Conservation (phyloP, 1,140 invertebrate genomes). For the Ctenoplectra terminalis region DNA sequence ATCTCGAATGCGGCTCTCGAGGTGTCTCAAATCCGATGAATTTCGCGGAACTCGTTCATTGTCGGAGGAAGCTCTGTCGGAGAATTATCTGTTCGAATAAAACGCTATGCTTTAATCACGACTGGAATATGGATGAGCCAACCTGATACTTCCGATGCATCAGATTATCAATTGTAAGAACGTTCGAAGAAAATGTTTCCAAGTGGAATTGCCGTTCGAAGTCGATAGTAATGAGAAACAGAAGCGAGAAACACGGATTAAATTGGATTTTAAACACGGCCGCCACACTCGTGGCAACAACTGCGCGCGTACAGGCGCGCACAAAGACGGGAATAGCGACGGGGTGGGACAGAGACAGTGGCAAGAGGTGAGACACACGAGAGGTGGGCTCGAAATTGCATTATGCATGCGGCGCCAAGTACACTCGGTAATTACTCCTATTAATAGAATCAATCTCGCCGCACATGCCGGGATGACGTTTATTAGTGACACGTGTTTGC, state of each 20-base stretch:
- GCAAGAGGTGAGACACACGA: neutral
- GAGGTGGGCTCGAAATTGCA: conserved; percentile 58
- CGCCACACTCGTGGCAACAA: conserved; percentile 14
- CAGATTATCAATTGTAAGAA: neutral
- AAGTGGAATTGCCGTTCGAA: neutral
- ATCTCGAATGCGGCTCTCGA: neutral
- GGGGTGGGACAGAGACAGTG: neutral
- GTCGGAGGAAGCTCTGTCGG: neutral
- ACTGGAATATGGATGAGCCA: conserved; percentile 20
- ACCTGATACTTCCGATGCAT: neutral
- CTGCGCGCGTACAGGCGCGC: neutral
- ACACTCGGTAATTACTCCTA: conserved; percentile 70
- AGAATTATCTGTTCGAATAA: neutral
- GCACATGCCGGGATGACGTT: conserved; percentile 66
- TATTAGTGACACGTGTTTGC: conserved; percentile 69
- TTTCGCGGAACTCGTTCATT: neutral
- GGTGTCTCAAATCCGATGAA: conserved; percentile 10
- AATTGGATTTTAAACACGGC: conserved; percentile 59
- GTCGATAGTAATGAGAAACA: neutral
- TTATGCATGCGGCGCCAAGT: conserved; percentile 69
- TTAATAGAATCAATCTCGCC: conserved; percentile 71
- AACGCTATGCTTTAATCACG: neutral
- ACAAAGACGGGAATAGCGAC: conserved; percentile 21
- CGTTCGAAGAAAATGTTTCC: neutral
- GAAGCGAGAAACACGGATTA: conserved; percentile 35